Evolutionary conservation across 2,888 invertebrate genomes (phyloP).

Genomic region (Brachyptera risi): DNA sequence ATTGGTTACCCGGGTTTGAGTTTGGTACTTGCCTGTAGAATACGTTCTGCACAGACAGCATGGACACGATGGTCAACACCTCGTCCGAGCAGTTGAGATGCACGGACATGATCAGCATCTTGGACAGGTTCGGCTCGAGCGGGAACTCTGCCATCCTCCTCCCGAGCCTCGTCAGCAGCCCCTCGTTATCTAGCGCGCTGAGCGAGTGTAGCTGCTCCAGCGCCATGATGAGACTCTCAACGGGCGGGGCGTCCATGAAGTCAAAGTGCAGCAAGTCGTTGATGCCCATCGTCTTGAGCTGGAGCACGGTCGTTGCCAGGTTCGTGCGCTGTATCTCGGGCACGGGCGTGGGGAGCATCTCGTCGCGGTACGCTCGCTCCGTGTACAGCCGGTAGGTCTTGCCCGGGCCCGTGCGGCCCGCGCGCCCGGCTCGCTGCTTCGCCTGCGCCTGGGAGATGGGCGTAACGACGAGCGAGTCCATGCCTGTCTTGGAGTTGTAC

Average conservation of each 20-base stretch:
- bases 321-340: conserved; percentile 99
- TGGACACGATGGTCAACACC: conserved; percentile 95
- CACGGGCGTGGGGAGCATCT: conserved; percentile 97
- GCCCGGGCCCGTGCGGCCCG: conserved; percentile 96
- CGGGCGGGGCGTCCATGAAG: conserved; percentile 99
- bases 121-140: conserved; percentile 94
- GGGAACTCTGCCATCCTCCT: conserved; percentile 99
- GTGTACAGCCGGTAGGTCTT: conserved; percentile 96
- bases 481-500: conserved; percentile 94
- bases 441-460: conserved; percentile 98
- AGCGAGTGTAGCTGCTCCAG: conserved; percentile 94
- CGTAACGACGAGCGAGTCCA: conserved; percentile 98
- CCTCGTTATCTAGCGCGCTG: conserved; percentile 94
- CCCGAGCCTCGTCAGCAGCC: conserved; percentile 76
- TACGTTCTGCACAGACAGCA: conserved; percentile 98
- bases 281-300: conserved; percentile 99
- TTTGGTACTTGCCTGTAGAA: conserved; percentile 62
- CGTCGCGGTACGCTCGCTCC: conserved; percentile 96
- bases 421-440: conserved; percentile 94
- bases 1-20: too few species aligned
- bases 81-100: conserved; percentile 97
- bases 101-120: conserved; percentile 99
- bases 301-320: conserved; percentile 85
- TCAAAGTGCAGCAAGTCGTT: conserved; percentile 97
- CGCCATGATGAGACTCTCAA: conserved; percentile 96